Evolutionary conservation across 2,888 invertebrate genomes (phyloP).

Genomic region (Spialia ferax): DNA sequence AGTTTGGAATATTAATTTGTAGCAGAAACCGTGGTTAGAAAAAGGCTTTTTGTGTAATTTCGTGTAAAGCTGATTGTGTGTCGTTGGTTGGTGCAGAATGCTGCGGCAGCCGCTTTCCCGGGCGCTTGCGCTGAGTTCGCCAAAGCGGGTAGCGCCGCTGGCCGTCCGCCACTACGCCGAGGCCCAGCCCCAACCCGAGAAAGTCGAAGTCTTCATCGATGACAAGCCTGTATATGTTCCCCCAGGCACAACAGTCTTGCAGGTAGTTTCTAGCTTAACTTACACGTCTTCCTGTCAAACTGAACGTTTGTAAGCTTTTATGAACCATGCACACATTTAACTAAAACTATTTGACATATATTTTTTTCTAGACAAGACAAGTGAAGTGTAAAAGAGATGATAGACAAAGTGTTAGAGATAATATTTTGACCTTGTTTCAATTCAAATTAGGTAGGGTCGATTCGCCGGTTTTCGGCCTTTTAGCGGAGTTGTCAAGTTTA

Average conservation of each 20-base stretch:
- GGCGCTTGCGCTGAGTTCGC: slow-evolving; percentile 86
- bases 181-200: slow-evolving; percentile 88
- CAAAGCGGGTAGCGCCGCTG: slow-evolving; percentile 71
- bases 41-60: slow-evolving; percentile 42
- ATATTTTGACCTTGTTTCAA: too few species aligned
- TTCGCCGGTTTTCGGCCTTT: too few species aligned
- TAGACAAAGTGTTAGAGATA: too few species aligned
- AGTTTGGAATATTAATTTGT: background rate
- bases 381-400: background rate
- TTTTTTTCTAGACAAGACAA: background rate
- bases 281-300: background rate
- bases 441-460: too few species aligned
- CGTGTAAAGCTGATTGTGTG: slow-evolving; percentile 46
- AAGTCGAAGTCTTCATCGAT: slow-evolving; percentile 98
- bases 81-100: slow-evolving; percentile 82
- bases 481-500: too few species aligned
- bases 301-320: background rate
- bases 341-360: background rate
- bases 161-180: slow-evolving; percentile 79
- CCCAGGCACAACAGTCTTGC: slow-evolving; percentile 98
- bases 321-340: background rate
- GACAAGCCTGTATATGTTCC: slow-evolving; percentile 97
- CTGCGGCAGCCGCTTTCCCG: slow-evolving; percentile 91
- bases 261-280: slow-evolving; percentile 87
- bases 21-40: background rate